phyloP scores from a whole-genome alignment of 2,113 vertebrate species.

The Ursus arctos region DNA sequence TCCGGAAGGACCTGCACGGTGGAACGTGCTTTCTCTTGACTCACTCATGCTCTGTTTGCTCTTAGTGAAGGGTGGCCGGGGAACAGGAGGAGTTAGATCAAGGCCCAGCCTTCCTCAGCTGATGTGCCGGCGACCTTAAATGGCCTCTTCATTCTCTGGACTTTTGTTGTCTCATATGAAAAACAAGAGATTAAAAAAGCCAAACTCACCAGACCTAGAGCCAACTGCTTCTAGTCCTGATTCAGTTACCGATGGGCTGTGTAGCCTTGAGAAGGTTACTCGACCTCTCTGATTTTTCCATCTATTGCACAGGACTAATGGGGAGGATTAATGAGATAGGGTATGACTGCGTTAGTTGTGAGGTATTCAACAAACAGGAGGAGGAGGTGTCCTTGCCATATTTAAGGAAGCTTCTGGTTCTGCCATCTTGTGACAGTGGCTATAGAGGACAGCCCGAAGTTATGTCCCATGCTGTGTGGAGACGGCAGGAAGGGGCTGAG shows the following conservation, averaged over 20 bases:
- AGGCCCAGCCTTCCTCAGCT: not conserved
- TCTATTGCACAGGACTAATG: not conserved
- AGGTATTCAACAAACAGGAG: not conserved
- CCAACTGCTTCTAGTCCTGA: not conserved
- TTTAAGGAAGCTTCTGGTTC: not conserved
- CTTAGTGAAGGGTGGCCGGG: not conserved
- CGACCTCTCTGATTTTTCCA: not conserved
- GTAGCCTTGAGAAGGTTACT: not conserved
- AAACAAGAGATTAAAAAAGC: not conserved
- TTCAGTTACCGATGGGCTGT: not conserved
- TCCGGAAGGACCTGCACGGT: not conserved
- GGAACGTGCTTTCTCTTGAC: not conserved
- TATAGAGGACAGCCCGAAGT: not conserved
- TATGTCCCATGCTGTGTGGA: not conserved
- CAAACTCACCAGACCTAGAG: not conserved
- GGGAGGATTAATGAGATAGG: not conserved
- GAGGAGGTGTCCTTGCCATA: not conserved
- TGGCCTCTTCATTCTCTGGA: constrained; percentile 43
- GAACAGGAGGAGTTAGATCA: not conserved
- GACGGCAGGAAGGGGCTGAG: not conserved
- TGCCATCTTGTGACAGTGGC: not conserved
- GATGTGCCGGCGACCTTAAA: constrained; percentile 11
- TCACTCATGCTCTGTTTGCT: constrained; percentile 31
- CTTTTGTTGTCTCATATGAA: not conserved
- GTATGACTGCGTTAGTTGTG: not conserved